phyloP scores from a whole-genome alignment of 2,888 invertebrate genomes.

The Andrena haemorrhoa region DNA sequence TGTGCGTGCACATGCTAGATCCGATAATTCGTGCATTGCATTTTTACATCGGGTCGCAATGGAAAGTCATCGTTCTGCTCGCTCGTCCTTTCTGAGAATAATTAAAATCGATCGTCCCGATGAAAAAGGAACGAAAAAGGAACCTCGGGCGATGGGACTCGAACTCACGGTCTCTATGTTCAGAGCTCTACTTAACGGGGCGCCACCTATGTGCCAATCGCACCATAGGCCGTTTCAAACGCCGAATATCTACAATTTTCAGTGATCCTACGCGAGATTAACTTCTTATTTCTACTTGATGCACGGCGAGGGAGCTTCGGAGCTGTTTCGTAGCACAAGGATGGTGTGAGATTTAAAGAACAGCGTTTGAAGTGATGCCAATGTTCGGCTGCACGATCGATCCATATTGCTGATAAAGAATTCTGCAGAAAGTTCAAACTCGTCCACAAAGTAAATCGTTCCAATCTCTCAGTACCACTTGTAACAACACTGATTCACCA shows the following conservation, averaged over 20 bases:
- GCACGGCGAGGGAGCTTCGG: neutral
- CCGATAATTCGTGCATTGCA: constrained; percentile 47
- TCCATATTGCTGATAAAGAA: neutral
- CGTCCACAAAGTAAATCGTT: neutral
- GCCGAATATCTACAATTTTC: neutral
- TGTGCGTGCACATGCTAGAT: constrained; percentile 12
- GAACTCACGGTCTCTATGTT: too few species aligned
- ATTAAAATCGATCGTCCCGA: constrained; percentile 56
- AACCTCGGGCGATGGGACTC: too few species aligned
- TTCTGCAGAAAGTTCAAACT: too few species aligned
- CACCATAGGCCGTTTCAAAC: too few species aligned
- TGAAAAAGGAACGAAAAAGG: too few species aligned
- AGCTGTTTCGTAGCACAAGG: neutral
- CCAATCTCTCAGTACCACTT: neutral
- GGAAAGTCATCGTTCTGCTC: constrained; percentile 28
- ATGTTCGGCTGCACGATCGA: neutral
- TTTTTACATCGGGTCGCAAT: constrained; percentile 36
- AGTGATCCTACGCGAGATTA: constrained; percentile 27
- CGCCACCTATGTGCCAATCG: too few species aligned
- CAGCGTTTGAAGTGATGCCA: neutral
- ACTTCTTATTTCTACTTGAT: constrained; percentile 18
- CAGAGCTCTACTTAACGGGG: too few species aligned
- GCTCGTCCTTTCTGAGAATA: constrained; percentile 16
- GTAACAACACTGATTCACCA: neutral
- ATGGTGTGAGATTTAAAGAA: constrained; percentile 2